Conservation (phyloP, 2,888 invertebrate genomes). For the Protonemura montana region DNA sequence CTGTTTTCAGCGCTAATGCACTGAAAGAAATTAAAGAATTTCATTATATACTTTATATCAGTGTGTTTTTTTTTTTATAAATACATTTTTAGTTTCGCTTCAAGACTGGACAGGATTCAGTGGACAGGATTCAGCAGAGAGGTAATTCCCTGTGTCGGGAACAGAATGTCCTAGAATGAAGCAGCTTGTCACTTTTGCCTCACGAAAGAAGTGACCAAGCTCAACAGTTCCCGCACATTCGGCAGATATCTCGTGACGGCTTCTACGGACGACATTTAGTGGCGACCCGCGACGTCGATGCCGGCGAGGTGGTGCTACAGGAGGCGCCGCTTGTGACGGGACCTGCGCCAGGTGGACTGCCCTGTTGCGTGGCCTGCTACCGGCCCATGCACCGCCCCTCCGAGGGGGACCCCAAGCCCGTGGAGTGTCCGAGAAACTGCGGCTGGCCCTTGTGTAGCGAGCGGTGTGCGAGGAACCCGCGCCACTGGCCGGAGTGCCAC, state of each 20-base stretch:
- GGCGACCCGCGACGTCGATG: slow-evolving; percentile 72
- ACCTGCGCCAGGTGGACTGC: slow-evolving; percentile 74
- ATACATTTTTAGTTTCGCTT: too few relatives aligned
- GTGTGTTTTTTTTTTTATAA: too few relatives aligned
- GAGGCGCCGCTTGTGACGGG: slow-evolving; percentile 76
- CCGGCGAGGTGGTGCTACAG: slow-evolving; percentile 72
- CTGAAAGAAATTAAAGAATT: too few relatives aligned
- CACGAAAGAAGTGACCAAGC: too few relatives aligned
- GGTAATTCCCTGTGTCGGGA: too few relatives aligned
- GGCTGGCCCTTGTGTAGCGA: slow-evolving; percentile 83
- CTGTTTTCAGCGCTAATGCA: too few relatives aligned
- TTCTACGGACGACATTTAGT: slow-evolving; percentile 73
- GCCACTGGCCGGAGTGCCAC: slow-evolving; percentile 75
- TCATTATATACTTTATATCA: too few relatives aligned
- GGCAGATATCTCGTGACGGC: slow-evolving; percentile 58
- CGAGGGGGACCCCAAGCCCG: not conserved
- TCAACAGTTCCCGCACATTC: too few relatives aligned
- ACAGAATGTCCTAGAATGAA: too few relatives aligned
- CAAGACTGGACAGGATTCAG: too few relatives aligned
- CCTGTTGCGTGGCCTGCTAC: slow-evolving; percentile 81
- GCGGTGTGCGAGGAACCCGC: slow-evolving; percentile 67
- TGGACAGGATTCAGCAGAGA: too few relatives aligned
- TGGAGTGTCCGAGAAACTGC: slow-evolving; percentile 59
- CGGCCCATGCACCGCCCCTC: slow-evolving; percentile 52
- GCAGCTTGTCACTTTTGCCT: too few relatives aligned